A percentile compares a stretch with the other conserved stretches of the same genome.
phyloP scores from a whole-genome alignment of 2,888 invertebrate genomes.

The Idaea straminata region DNA sequence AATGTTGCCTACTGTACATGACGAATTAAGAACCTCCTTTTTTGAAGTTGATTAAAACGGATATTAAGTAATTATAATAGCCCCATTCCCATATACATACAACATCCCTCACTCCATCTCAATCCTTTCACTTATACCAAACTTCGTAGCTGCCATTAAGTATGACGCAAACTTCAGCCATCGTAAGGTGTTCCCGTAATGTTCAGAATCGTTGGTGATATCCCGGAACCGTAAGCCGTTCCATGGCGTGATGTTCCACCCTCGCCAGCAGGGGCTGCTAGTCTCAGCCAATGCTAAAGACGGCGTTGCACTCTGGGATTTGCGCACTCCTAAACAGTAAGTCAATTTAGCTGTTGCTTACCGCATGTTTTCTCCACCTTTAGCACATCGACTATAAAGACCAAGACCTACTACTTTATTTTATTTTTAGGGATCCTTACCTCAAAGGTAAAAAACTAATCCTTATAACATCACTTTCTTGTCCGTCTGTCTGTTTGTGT shows the following conservation, averaged over 20 bases:
- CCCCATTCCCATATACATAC: no score
- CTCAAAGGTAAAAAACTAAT: no score
- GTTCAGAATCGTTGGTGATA: constrained; percentile 77
- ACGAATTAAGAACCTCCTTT: neutral
- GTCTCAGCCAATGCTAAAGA: constrained; percentile 95
- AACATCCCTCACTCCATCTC: no score
- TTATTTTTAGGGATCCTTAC: no score
- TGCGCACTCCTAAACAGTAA: constrained; percentile 90
- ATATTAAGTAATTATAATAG: no score
- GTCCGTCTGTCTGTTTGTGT: no score
- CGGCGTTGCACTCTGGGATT: constrained; percentile 94
- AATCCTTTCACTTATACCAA: neutral
- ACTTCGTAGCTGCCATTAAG: neutral
- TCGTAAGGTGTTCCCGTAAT: neutral
- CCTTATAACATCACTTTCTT: no score
- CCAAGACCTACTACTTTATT: no score
- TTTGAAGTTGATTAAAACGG: no score
- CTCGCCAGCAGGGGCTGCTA: constrained; percentile 87
- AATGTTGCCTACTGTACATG: neutral
- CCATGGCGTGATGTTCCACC: constrained; percentile 97
- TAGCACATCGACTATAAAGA: no score
- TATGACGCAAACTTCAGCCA: neutral
- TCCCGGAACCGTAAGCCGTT: constrained; percentile 83
- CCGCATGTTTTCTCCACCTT: no score
- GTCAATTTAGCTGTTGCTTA: constrained; percentile 34